Evolutionary conservation across 2,888 invertebrate species (phyloP), one percentile per base, ranked within the genome.

Genomic region (Imbricaverruca yamaguchii): DNA sequence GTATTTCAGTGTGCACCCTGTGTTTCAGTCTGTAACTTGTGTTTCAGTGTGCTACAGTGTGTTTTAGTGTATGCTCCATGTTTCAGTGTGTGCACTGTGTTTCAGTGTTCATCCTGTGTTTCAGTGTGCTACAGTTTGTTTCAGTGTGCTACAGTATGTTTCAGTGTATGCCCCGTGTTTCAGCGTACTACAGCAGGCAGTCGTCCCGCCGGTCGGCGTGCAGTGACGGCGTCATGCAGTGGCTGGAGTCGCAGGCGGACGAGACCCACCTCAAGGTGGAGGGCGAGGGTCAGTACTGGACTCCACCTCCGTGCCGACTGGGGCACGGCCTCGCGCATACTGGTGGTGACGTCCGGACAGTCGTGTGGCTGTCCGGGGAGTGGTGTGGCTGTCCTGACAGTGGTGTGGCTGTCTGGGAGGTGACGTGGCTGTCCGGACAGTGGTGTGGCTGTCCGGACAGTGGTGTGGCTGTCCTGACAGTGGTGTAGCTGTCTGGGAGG

Each of bases 21-120:
- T 63, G 61, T 63, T 63, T 15, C 61, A 63, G 61, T 63, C 10
- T 21, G 8, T 1, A 18, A 6, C 61, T 0, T 63, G 61, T 63
- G 61, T 63, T 63, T 63, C 61, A 63, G 61, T 63, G 61, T 65
- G 65, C n/a, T 65, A n/a, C 65, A 65, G 65, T 65, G 65, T 23
- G n/a, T n/a, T 65, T 9, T 10, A 23, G n/a, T 12, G 65, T 12
- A n/a, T 0, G n/a, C 65, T 8, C n/a, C 9, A n/a, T 15, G 65
- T 2, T 65, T 63, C 61, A 63, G 61, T 13, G 61, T 21, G 61
- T 63, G 15, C 18, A 1, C 21, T 63, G 8, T 63, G 61, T 63
- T 2, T 63, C 18, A 63, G 15, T 18, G 15, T 8, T 6, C 6
- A 1, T 4, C 39, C 39, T 39, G 39, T 39, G 39, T 39, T 39